Evolutionary conservation across 2,113 vertebrate species (phyloP).

Genomic region (Rhinichthys klamathensis): DNA sequence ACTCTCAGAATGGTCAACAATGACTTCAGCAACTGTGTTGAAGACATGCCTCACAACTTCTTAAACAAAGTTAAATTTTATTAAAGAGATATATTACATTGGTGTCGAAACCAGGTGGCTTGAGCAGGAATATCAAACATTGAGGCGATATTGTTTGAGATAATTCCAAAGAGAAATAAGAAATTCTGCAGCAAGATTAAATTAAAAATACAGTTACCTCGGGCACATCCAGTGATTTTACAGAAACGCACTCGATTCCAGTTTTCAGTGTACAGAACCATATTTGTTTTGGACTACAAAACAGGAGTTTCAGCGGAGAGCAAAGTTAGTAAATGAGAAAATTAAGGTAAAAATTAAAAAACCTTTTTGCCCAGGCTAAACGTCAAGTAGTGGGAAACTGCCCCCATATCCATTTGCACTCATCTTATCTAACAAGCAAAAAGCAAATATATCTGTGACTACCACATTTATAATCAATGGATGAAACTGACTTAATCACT

Average conservation of each 20-base stretch:
- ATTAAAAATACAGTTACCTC: conserved; percentile 39
- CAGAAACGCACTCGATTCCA: not conserved
- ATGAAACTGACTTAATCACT: conserved; percentile 2
- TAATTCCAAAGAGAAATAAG: conserved; percentile 41
- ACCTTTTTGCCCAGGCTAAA: not conserved
- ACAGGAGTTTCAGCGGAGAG: not conserved
- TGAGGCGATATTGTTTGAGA: conserved; percentile 32
- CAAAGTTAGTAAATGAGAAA: conserved; percentile 9
- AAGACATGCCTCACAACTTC: not conserved
- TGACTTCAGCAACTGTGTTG: not conserved
- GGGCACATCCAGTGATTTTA: conserved; percentile 42
- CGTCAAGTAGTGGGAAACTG: not conserved
- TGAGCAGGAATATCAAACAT: conserved; percentile 36
- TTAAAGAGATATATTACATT: conserved; percentile 64
- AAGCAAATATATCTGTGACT: not conserved
- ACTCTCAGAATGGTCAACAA: not conserved
- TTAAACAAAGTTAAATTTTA: conserved; percentile 64
- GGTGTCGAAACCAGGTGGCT: conserved; percentile 29
- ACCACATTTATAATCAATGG: conserved; percentile 8
- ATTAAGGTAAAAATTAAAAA: not conserved
- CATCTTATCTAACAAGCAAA: conserved; percentile 14
- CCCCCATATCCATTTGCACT: not conserved
- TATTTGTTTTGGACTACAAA: not conserved
- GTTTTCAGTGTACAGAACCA: conserved; percentile 14
- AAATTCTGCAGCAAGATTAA: conserved; percentile 36